phyloP scores from a whole-genome alignment of 2,797 vertebrate genomes.

The Falco peregrinus region DNA sequence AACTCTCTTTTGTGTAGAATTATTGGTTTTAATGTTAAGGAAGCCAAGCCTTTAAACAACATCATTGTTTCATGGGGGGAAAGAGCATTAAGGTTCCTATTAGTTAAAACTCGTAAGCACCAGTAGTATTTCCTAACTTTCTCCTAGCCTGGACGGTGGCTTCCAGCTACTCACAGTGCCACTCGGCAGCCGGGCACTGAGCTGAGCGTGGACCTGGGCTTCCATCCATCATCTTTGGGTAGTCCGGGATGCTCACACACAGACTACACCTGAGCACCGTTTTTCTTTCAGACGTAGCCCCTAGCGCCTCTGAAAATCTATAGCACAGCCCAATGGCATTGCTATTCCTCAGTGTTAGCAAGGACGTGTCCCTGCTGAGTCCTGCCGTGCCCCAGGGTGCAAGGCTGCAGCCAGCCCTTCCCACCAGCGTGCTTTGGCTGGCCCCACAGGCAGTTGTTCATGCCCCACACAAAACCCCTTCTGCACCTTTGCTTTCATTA shows the following conservation, averaged over 20 bases:
- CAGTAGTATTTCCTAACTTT: neutral
- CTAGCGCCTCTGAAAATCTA: neutral
- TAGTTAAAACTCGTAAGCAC: neutral
- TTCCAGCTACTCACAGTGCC: neutral
- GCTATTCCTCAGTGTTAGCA: neutral
- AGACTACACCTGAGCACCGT: neutral
- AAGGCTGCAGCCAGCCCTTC: neutral
- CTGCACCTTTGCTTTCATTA: neutral
- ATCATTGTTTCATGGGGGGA: rapidly evolving
- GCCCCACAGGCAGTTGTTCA: neutral
- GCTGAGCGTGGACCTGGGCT: neutral
- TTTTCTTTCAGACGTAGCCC: neutral
- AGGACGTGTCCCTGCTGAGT: neutral
- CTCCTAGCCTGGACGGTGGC: neutral
- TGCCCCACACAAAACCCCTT: rapidly evolving
- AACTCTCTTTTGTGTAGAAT: neutral
- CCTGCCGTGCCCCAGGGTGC: neutral
- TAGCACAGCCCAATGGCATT: rapidly evolving
- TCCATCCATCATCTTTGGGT: neutral
- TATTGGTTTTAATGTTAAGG: neutral
- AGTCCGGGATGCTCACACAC: neutral
- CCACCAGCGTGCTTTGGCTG: neutral
- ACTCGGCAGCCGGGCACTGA: neutral
- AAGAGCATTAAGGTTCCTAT: neutral
- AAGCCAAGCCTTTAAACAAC: neutral